phyloP scores from a whole-genome alignment of 1,140 invertebrate species.

The Megathymus violae region DNA sequence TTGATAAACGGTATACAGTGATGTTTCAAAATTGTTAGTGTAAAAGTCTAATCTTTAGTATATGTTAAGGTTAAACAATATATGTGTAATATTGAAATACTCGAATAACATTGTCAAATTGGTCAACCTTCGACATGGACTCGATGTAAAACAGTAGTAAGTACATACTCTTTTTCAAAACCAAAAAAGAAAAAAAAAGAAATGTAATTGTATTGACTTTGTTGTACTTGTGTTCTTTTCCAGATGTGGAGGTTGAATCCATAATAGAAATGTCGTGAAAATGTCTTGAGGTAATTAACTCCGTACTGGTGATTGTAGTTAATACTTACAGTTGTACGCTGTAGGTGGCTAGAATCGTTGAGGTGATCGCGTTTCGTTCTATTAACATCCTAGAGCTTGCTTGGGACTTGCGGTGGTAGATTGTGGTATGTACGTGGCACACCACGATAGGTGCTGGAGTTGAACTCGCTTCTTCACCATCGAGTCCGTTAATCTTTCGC shows the following conservation, averaged over 20 bases:
- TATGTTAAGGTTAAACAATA: no score
- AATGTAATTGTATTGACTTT: constrained; percentile 78
- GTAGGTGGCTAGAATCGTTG: constrained; percentile 51
- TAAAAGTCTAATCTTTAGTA: no score
- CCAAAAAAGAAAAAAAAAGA: constrained; percentile 53
- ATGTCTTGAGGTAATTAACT: constrained; percentile 83
- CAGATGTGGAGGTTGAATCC: constrained; percentile 83
- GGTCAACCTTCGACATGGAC: constrained; percentile 65
- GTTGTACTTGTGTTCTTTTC: constrained; percentile 84
- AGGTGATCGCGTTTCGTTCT: constrained; percentile 38
- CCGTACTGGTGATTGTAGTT: constrained; percentile 80
- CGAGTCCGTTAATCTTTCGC: constrained; percentile 15
- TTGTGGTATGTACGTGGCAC: no score
- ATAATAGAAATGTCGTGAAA: constrained; percentile 83
- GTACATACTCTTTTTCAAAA: constrained; percentile 61
- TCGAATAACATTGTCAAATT: constrained; percentile 1
- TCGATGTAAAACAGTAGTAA: constrained; percentile 80
- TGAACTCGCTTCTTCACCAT: constrained; percentile 44
- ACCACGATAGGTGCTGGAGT: no score
- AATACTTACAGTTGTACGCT: constrained; percentile 61
- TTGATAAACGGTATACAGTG: no score
- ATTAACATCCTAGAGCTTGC: constrained; percentile 69
- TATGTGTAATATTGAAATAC: no score
- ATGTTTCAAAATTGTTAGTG: no score
- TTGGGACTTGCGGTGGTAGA: constrained; percentile 65